Evolutionary conservation across 2,113 vertebrate species (phyloP).

Genomic region (Numenius arquata): DNA sequence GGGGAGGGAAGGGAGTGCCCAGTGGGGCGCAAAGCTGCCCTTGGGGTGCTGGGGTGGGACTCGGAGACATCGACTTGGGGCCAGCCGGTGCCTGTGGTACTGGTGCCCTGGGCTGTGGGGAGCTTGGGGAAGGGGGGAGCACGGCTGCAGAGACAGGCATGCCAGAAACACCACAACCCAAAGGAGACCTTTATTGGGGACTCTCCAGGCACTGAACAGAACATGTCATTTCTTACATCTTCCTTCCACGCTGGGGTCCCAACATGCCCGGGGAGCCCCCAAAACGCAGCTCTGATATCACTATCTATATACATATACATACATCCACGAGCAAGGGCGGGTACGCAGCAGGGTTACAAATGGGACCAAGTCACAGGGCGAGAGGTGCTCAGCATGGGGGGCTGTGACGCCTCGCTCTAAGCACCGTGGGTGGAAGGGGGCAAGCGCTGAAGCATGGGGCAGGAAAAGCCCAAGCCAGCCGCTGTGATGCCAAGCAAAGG

Average conservation of each 20-base stretch:
- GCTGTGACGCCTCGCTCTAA: background rate
- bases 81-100: background rate
- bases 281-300: background rate
- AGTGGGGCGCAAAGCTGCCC: background rate
- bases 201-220: background rate
- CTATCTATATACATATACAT: slow-evolving; percentile 43
- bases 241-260: background rate
- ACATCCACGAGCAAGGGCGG: background rate
- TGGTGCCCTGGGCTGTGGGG: accelerated
- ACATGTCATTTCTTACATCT: slow-evolving; percentile 31
- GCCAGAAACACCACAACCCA: background rate
- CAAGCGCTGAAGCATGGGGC: background rate
- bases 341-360: background rate
- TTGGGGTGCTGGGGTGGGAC: background rate
- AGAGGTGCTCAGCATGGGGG: accelerated
- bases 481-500: background rate
- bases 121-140: background rate
- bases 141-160: accelerated
- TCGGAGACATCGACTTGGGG: background rate
- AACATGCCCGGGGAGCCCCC: accelerated
- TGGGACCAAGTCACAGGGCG: background rate
- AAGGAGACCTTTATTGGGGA: slow-evolving; percentile 42
- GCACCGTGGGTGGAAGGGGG: background rate
- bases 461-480: slow-evolving; percentile 20
- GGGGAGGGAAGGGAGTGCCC: accelerated